Base-by-base conservation (phyloP, 2,113 vertebrate genomes). In the Ranitomeya imitator region DNA sequence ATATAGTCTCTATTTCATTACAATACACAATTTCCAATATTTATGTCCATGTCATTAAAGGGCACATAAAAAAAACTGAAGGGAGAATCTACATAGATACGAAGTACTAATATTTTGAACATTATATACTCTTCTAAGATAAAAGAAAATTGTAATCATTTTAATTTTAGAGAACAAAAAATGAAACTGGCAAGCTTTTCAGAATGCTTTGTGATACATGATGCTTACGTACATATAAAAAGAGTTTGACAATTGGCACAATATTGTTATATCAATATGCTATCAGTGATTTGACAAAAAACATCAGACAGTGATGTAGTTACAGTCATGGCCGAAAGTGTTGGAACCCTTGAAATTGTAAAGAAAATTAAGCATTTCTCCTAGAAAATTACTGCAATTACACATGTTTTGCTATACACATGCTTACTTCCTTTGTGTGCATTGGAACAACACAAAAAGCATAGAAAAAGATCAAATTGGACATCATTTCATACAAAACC, bases 61-160 rank as follows among this genome's bases (percentile, higher is more conserved):
- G 63, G 81, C 80, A 65, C 80, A 63, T 81, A 61, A 37, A 82
- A 45, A 63, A 45, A 63, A 16, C 79, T 63, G 79, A 63, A 82
- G 60, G 19, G 11, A 83, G 60, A 45, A 60, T 60, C 16, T 19
- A 19, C 59, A 79, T 52, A 79, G 54, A 23, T 55, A 79, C 23
- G 21, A 57, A 23, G 37, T 19, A 45, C 37, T 45, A 74, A 18
- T 18, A 8, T 15, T 74, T 18, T 74, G 45, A 45, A 23, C 23
- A 74, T 14, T n/a, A 19, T 67, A 67, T 23, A 67, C 11, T 26
- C 11, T 16, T 69, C 67, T 26, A 69, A 69, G 23, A 73, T 21
- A 37, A 31, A 67, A n/a, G n/a, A 67, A 11, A 67, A 9, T 67
- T 11, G 26, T 37, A 31, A 37, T 16, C 16, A 73, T 31, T 37